phyloP scores from a whole-genome alignment of 2,888 invertebrate genomes.

The Nudaria mundana region DNA sequence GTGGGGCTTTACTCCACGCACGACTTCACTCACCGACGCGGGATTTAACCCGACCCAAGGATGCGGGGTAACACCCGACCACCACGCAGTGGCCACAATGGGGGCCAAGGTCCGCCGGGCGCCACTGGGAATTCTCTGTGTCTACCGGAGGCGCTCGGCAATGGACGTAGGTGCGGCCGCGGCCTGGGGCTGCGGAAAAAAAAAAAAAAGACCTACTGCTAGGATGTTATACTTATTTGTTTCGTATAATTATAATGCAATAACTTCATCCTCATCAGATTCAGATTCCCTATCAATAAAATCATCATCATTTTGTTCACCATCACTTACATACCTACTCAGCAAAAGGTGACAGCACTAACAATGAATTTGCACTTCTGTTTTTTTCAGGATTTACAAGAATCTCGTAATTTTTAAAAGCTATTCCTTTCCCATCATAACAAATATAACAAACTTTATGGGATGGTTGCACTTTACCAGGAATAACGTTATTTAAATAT shows the following conservation, averaged over 20 bases:
- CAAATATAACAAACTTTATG: constrained; percentile 89
- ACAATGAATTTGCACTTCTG: constrained; percentile 20
- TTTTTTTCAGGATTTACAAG: constrained; percentile 38
- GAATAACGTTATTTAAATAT: constrained; percentile 86
- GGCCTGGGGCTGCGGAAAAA: too few species aligned
- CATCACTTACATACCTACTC: constrained; percentile 18
- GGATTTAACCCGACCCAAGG: too few species aligned
- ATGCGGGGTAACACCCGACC: too few species aligned
- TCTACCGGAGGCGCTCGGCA: too few species aligned
- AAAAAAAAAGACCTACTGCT: too few species aligned
- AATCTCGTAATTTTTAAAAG: constrained; percentile 43
- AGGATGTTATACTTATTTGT: too few species aligned
- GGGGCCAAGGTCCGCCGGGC: too few species aligned
- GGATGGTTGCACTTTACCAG: constrained; percentile 86
- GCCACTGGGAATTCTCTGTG: too few species aligned
- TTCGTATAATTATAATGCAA: not conserved
- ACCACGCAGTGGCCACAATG: too few species aligned
- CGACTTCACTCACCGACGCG: too few species aligned
- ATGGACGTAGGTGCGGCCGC: too few species aligned
- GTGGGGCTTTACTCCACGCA: too few species aligned
- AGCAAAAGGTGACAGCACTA: constrained; percentile 14
- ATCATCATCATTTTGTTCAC: constrained; percentile 13
- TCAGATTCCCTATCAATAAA: not conserved
- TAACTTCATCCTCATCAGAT: constrained; percentile 1
- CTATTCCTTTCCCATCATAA: constrained; percentile 54